Percentiles rank a stretch among this genome's conserved stretches.
Conservation (phyloP, 1,140 invertebrate genomes). For the Littorina saxatilis region DNA sequence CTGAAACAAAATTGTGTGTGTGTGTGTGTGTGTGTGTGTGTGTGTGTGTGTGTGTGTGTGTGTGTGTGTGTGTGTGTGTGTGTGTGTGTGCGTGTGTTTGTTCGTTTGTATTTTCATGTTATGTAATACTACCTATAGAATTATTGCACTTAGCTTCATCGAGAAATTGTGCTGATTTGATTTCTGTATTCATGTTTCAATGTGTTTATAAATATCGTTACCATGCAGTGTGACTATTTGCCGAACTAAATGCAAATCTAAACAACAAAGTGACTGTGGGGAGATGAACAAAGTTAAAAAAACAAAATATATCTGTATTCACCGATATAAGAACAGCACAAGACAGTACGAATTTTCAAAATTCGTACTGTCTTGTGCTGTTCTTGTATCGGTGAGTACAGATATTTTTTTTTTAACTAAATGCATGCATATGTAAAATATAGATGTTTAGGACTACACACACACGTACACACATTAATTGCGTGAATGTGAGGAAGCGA, state of each 20-base stretch:
- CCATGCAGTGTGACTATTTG: neutral
- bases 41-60: conserved; percentile 1
- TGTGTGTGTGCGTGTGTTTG: conserved; percentile 9
- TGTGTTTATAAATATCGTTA: neutral
- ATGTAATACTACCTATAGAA: neutral
- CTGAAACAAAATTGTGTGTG: neutral
- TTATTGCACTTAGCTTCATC: neutral
- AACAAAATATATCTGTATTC: no score
- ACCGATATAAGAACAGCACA: no score
- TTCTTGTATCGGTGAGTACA: no score
- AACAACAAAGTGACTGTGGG: no score
- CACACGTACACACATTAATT: no score
- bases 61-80: conserved; percentile 15
- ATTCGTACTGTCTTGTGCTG: no score
- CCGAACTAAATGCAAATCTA: no score
- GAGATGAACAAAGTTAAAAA: no score
- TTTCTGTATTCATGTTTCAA: neutral
- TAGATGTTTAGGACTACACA: neutral
- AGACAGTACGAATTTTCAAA: no score
- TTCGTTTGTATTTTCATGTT: neutral
- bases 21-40: conserved; percentile 23
- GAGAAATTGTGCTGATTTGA: neutral
- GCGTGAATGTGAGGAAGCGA: no score
- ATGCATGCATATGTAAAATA: no score
- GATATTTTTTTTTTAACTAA: neutral